A percentile compares a stretch with the other conserved stretches of the same genome.
Evolutionary conservation across 2,797 vertebrate genomes (phyloP).

Genomic region (Champsocephalus gunnari): DNA sequence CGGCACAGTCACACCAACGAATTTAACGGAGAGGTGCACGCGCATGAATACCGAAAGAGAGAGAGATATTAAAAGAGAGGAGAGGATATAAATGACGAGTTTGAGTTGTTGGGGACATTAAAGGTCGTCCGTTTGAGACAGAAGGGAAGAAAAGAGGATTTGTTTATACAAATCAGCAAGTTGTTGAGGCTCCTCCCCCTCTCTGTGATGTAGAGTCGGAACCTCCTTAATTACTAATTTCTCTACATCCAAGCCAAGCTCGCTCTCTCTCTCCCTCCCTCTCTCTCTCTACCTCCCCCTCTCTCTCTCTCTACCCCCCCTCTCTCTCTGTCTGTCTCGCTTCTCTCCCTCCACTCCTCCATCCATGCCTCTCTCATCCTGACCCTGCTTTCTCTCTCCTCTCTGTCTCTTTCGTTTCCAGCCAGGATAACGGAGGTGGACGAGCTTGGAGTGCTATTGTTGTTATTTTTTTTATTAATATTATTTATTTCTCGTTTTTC

Average conservation of each 20-base stretch:
- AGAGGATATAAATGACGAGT: conserved; percentile 34
- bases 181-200: conserved; percentile 78
- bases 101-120: conserved; percentile 37
- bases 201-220: conserved; percentile 69
- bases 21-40: conserved; percentile 21
- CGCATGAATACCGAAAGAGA: conserved; percentile 39
- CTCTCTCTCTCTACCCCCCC: conserved; percentile 40
- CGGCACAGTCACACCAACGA: conserved; percentile 15
- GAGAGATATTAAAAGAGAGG: conserved; percentile 31
- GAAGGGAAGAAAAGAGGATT: conserved; percentile 43
- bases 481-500: conserved; percentile 49
- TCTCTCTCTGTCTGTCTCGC: conserved; percentile 31
- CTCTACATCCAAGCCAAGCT: conserved; percentile 59
- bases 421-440: conserved; percentile 63
- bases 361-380: conserved; percentile 67
- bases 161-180: conserved; percentile 53
- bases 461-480: conserved; percentile 32
- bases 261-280: conserved; percentile 17
- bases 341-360: conserved; percentile 51
- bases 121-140: conserved; percentile 31
- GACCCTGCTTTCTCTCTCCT: conserved; percentile 65
- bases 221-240: conserved; percentile 86
- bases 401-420: conserved; percentile 61
- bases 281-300: conserved; percentile 36
- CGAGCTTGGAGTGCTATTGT: conserved; percentile 48